Conservation (phyloP, 2,113 vertebrate genomes). For the Scopus umbretta region DNA sequence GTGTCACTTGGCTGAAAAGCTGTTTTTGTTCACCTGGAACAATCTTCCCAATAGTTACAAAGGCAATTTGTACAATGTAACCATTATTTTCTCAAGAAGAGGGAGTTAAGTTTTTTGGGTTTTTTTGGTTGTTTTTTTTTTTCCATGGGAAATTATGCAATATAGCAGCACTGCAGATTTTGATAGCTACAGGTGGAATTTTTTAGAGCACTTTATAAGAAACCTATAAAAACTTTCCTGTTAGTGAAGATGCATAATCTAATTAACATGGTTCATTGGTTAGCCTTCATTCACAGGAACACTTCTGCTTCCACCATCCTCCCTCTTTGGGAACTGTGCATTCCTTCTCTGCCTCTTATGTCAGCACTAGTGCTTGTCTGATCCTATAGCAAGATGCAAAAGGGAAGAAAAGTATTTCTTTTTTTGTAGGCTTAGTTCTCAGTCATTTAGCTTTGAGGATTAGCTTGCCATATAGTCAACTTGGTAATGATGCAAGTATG, state of each 20-base stretch:
- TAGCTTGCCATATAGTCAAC: background rate
- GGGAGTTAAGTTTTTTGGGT: too few species aligned
- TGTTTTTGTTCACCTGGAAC: background rate
- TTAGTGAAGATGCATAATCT: background rate
- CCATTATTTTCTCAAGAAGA: background rate
- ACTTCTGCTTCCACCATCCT: background rate
- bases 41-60: background rate
- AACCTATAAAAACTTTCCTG: background rate
- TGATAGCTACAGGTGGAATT: background rate
- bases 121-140: too few species aligned
- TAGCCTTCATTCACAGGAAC: background rate
- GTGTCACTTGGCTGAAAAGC: background rate
- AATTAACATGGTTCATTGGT: background rate
- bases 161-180: background rate
- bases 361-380: background rate
- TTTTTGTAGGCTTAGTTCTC: background rate
- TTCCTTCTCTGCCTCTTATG: background rate
- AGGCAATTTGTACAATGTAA: background rate
- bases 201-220: background rate
- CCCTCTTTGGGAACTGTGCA: background rate
- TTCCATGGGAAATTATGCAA: background rate
- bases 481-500: background rate
- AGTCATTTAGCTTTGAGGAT: background rate
- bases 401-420: background rate
- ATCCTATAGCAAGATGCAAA: fast-evolving